phyloP scores from a whole-genome alignment of 2,888 invertebrate genomes.

The Mimas tiliae region DNA sequence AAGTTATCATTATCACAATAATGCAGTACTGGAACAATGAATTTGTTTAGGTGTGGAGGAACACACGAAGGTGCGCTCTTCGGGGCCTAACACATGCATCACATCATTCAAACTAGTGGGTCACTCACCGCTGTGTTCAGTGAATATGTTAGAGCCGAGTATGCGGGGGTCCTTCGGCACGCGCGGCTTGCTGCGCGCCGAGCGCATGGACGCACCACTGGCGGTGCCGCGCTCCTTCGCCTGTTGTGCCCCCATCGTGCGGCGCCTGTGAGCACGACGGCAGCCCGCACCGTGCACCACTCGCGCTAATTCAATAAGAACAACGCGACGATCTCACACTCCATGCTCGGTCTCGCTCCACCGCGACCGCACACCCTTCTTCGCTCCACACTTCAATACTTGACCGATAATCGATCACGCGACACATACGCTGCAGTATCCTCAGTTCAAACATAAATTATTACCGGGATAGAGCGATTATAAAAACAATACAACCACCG shows the following conservation, averaged over 20 bases:
- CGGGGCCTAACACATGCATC: no score
- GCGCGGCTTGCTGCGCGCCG: slow-evolving; percentile 90
- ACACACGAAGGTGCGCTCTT: no score
- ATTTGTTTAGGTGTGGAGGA: no score
- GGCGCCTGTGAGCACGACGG: slow-evolving; percentile 89
- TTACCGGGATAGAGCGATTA: slow-evolving; percentile 53
- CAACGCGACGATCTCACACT: slow-evolving; percentile 56
- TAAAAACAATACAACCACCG: slow-evolving; percentile 74
- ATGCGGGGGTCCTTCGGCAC: slow-evolving; percentile 92
- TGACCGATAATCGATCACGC: background rate
- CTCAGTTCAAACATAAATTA: slow-evolving; percentile 44
- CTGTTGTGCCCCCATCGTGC: slow-evolving; percentile 95
- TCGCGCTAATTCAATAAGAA: slow-evolving; percentile 67
- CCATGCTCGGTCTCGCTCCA: slow-evolving; percentile 45
- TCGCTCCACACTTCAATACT: background rate
- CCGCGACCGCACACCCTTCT: slow-evolving; percentile 22
- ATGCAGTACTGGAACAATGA: no score
- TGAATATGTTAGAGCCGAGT: slow-evolving; percentile 96
- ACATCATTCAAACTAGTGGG: slow-evolving; percentile 24
- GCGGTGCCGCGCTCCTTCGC: slow-evolving; percentile 94
- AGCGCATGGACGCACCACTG: slow-evolving; percentile 89
- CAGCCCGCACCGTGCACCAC: slow-evolving; percentile 43
- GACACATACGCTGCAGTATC: slow-evolving; percentile 20
- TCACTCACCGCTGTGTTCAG: slow-evolving; percentile 95
- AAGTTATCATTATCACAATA: no score